These are phyloP conservation scores for Brevipalpus yothersi DNA, from an alignment of 1,140 invertebrate genomes.

Conservation along the genomic window DNA sequence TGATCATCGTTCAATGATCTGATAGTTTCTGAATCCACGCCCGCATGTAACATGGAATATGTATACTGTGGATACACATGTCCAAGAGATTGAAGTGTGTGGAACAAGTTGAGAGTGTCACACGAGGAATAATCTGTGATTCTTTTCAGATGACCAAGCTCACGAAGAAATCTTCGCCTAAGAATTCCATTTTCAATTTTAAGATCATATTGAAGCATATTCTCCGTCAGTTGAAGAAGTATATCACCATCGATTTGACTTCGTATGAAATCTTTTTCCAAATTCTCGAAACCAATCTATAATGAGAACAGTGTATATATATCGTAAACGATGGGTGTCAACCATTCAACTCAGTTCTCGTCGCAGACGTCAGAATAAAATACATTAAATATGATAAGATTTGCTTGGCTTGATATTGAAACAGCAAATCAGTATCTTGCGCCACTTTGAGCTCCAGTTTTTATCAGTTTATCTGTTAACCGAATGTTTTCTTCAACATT, in stretches of 20 bases:
- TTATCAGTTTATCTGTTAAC: no score
- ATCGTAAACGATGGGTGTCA: no score
- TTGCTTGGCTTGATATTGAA: no score
- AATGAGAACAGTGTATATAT: neutral
- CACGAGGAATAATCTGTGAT: constrained; percentile 91
- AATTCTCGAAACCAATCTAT: constrained; percentile 71
- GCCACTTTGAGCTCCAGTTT: no score
- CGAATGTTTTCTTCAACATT: no score
- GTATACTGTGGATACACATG: constrained; percentile 86
- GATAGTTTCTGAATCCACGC: constrained; percentile 64
- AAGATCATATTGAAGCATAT: constrained; percentile 74
- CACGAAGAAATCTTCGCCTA: constrained; percentile 70
- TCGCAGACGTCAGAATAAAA: no score
- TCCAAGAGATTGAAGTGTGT: constrained; percentile 60
- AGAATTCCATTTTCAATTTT: constrained; percentile 78
- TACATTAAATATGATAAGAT: no score
- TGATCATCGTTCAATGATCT: constrained; percentile 56
- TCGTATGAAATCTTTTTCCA: constrained; percentile 52
- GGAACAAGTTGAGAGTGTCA: constrained; percentile 70
- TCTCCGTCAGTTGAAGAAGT: constrained; percentile 68
- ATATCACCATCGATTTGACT: constrained; percentile 95
- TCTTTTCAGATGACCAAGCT: constrained; percentile 77
- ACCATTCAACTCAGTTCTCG: no score
- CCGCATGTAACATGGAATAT: constrained; percentile 81
- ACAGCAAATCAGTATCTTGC: no score